Conservation (phyloP, 2,888 invertebrate species). For the Ditula angustiorana region DNA sequence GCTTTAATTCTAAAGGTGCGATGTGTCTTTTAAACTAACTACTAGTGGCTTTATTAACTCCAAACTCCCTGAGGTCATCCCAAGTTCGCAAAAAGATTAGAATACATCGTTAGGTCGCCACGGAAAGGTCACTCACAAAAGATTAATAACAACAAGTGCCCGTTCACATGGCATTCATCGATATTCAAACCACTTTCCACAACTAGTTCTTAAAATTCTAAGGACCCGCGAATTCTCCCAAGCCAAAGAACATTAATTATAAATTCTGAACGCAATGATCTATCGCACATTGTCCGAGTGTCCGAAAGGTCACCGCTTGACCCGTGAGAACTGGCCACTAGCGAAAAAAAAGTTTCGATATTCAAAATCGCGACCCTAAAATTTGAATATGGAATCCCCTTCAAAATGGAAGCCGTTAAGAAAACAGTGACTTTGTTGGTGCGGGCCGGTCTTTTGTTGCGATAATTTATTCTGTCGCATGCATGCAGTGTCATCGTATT, state of each 20-base stretch:
- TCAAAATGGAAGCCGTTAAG: constrained; percentile 62
- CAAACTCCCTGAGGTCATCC: neutral
- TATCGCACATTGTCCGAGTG: constrained; percentile 71
- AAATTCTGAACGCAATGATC: constrained; percentile 74
- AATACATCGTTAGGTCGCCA: constrained; percentile 46
- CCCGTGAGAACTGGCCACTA: constrained; percentile 78
- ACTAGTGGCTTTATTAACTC: neutral
- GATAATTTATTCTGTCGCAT: constrained; percentile 76
- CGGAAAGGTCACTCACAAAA: constrained; percentile 70
- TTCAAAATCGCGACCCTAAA: constrained; percentile 69
- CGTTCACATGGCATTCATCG: constrained; percentile 77
- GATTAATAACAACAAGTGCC: constrained; percentile 74
- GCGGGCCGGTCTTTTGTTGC: constrained; percentile 66
- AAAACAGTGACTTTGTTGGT: constrained; percentile 73
- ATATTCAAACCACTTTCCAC: constrained; percentile 82
- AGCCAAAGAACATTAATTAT: constrained; percentile 79
- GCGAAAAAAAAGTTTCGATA: constrained; percentile 42
- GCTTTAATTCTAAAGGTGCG: too few relatives aligned
- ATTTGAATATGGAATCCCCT: constrained; percentile 79
- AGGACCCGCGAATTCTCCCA: constrained; percentile 74
- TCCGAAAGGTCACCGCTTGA: constrained; percentile 80
- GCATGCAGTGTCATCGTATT: constrained; percentile 69
- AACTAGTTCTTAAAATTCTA: constrained; percentile 60
- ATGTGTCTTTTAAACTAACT: neutral
- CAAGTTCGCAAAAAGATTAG: neutral